Evolutionary conservation across 2,888 invertebrate genomes (phyloP).

Genomic region (Dusona sp.): DNA sequence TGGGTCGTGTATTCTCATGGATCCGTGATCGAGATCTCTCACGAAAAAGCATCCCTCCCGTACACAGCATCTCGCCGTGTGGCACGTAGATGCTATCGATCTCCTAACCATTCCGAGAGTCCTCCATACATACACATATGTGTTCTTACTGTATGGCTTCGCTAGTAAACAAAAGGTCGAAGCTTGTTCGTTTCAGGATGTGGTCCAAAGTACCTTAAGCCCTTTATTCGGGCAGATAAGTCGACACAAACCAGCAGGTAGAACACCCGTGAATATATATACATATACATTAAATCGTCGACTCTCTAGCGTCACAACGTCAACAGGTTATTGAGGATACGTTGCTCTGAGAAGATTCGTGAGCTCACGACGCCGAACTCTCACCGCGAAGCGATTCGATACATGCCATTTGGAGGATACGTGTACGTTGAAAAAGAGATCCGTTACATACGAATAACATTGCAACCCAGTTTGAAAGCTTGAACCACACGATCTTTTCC

Average conservation of each 20-base stretch:
- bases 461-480: conserved; percentile 57
- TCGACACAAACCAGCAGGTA: conserved; percentile 29
- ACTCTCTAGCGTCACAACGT: conserved; percentile 48
- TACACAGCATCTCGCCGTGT: conserved; percentile 42
- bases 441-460: conserved; percentile 57
- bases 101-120: conserved; percentile 59
- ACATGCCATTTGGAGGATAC: conserved; percentile 17
- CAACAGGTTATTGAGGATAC: conserved; percentile 67
- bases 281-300: conserved; percentile 16
- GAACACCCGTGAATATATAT: neutral
- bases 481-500: conserved; percentile 25
- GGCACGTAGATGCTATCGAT: conserved; percentile 71
- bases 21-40: conserved; percentile 71
- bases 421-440: conserved; percentile 50
- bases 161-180: conserved; percentile 36
- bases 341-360: conserved; percentile 47
- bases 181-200: conserved; percentile 15
- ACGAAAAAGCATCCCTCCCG: conserved; percentile 66
- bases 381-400: conserved; percentile 44
- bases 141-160: neutral
- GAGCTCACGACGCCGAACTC: conserved; percentile 59
- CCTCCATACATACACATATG: conserved; percentile 14
- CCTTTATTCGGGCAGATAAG: conserved; percentile 19
- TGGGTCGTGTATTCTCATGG: conserved; percentile 66
- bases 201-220: neutral